Conservation (phyloP, 2,113 vertebrate species). For the Podarcis muralis region DNA sequence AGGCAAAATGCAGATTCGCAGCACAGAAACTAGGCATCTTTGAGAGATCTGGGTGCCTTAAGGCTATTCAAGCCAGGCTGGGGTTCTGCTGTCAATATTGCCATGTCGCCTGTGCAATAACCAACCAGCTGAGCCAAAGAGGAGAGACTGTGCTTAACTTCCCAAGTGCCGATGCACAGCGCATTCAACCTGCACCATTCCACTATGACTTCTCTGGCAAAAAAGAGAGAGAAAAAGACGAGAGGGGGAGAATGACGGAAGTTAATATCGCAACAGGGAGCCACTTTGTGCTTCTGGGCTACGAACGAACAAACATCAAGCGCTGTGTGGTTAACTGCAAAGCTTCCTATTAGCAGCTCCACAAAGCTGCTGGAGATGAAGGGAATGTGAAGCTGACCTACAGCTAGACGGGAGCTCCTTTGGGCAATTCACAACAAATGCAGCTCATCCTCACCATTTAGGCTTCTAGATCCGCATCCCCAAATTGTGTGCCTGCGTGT, state of each 20-base stretch:
- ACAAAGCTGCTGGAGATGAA: constrained; percentile 2
- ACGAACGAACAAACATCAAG: background rate
- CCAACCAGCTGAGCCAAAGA: background rate
- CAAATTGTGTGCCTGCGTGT: no score
- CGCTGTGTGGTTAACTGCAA: background rate
- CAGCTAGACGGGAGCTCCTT: background rate
- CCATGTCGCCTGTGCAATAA: background rate
- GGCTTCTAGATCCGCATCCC: background rate
- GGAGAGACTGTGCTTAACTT: background rate
- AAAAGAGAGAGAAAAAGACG: background rate
- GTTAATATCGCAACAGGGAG: background rate
- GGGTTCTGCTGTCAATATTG: constrained; percentile 18
- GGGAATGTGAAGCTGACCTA: background rate
- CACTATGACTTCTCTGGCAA: constrained; percentile 11
- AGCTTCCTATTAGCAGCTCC: constrained; percentile 25
- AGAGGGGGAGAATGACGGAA: background rate
- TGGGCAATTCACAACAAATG: background rate
- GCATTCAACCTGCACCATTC: constrained; percentile 4
- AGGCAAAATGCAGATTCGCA: constrained; percentile 6
- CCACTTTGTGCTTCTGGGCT: background rate
- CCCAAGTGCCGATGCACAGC: background rate
- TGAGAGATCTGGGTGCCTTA: background rate
- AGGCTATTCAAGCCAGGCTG: background rate
- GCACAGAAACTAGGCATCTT: background rate
- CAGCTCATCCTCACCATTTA: background rate